A percentile compares a stretch with the other conserved stretches of the same genome.
These are phyloP conservation scores for Acrocyrtus sp. DNA, from an alignment of 2,888 invertebrate genomes.

Conservation along the genomic window DNA sequence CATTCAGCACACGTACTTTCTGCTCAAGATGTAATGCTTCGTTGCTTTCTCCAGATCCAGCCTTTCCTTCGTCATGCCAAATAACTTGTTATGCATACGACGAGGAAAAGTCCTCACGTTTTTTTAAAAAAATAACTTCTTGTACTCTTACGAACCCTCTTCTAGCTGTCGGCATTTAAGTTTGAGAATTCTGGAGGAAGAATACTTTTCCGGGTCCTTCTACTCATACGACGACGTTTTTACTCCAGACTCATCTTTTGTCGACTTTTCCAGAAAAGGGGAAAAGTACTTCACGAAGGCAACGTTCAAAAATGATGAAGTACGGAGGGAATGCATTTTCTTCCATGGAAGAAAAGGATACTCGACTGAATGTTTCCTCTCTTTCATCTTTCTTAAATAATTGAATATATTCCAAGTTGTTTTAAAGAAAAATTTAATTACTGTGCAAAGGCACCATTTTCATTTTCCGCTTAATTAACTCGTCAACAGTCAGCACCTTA, in stretches of 20 bases:
- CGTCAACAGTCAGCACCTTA: too few species aligned
- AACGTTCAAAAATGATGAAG: not conserved
- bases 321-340: not conserved
- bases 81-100: constrained; percentile 21
- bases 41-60: constrained; percentile 32
- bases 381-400: too few species aligned
- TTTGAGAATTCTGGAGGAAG: too few species aligned
- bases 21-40: constrained; percentile 46
- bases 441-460: too few species aligned
- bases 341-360: too few species aligned
- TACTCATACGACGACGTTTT: too few species aligned
- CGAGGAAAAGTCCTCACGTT: constrained; percentile 7
- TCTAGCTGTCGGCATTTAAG: not conserved
- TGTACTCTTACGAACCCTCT: not conserved
- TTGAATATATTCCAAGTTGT: too few species aligned
- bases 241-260: too few species aligned
- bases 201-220: too few species aligned
- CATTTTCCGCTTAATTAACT: too few species aligned
- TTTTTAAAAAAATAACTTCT: not conserved
- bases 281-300: not conserved
- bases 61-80: constrained; percentile 22
- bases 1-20: constrained; percentile 48
- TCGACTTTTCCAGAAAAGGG: not conserved
- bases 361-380: too few species aligned
- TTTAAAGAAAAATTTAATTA: too few species aligned